These are phyloP conservation scores for Onchidella celtica DNA, from an alignment of 2,888 invertebrate genomes.

Conservation along the genomic window DNA sequence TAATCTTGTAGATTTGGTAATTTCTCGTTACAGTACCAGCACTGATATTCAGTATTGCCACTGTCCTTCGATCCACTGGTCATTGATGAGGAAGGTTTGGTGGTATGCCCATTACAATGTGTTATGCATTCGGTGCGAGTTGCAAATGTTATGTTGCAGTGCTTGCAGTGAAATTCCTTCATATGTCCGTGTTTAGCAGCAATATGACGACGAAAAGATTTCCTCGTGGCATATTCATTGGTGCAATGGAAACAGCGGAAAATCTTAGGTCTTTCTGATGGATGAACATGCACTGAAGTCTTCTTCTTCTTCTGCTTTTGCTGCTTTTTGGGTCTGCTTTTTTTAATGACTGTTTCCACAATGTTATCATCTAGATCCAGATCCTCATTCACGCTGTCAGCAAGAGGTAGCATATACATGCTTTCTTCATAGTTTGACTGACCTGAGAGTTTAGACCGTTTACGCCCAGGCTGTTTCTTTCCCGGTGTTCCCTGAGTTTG, in stretches of 20 bases:
- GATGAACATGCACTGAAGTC: not conserved
- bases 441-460: not conserved
- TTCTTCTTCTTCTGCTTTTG: conserved; percentile 1
- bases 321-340: not conserved
- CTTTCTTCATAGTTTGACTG: not conserved
- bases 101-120: conserved; percentile 11
- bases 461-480: not conserved
- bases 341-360: conserved; percentile 22
- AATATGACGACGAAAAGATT: conserved; percentile 20
- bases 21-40: conserved; percentile 34
- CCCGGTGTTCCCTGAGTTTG: not conserved
- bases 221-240: conserved; percentile 28
- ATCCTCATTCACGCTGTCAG: conserved; percentile 19
- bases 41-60: conserved; percentile 24
- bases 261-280: not conserved
- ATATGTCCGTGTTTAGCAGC: conserved; percentile 7
- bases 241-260: conserved; percentile 13
- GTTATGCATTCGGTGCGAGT: conserved; percentile 28
- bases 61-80: not conserved
- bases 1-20: conserved; percentile 36
- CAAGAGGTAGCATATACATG: conserved; percentile 36
- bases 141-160: conserved; percentile 17
- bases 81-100: not conserved
- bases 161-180: not conserved
- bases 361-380: conserved; percentile 21